These are phyloP conservation scores for Drosophila suzukii DNA, from an alignment of 1,140 invertebrate species.

Conservation along the genomic window DNA sequence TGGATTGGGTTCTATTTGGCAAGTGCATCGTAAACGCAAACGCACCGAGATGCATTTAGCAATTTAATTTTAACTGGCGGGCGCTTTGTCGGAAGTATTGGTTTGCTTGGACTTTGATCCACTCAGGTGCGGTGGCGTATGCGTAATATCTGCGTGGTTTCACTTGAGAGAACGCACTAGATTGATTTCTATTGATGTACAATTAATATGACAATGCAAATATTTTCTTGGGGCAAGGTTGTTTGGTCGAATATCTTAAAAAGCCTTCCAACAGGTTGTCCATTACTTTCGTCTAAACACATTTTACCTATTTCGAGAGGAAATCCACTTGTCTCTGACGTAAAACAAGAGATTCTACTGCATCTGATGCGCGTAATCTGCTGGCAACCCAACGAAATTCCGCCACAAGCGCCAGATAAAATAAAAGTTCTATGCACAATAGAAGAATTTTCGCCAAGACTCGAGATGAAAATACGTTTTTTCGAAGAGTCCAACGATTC, in stretches of 20 bases:
- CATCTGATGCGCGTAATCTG: conserved; percentile 53
- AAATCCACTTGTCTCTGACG: conserved; percentile 46
- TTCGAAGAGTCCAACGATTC: conserved; percentile 59
- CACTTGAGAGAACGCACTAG: conserved; percentile 4
- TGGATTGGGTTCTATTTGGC: conserved; percentile 46
- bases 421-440: conserved; percentile 50
- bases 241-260: not conserved
- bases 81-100: conserved; percentile 47
- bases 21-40: conserved; percentile 46
- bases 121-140: conserved; percentile 54
- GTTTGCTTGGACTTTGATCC: conserved; percentile 38
- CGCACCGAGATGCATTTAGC: conserved; percentile 42
- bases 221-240: not conserved
- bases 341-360: conserved; percentile 51
- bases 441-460: conserved; percentile 46
- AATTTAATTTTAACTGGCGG: conserved; percentile 25
- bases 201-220: not conserved
- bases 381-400: conserved; percentile 46
- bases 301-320: not conserved
- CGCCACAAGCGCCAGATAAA: conserved; percentile 42
- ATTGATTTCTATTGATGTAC: conserved; percentile 5
- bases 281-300: too few species aligned
- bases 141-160: conserved; percentile 41
- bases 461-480: conserved; percentile 64
- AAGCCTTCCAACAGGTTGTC: conserved; percentile 26